Evolutionary conservation across 2,888 invertebrate species (phyloP).

Genomic region (Lypha dubia): DNA sequence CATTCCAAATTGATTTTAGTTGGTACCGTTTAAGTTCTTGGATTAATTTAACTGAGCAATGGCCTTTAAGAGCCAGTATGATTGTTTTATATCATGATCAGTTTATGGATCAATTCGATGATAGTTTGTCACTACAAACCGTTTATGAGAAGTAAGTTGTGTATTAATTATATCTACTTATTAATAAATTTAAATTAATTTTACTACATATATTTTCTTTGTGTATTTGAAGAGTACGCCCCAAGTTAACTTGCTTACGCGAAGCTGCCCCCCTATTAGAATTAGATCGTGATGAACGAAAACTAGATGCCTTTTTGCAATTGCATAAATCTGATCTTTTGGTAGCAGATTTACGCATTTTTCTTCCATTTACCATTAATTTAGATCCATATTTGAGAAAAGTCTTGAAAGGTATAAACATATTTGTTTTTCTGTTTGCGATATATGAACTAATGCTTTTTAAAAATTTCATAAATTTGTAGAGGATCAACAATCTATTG

Average conservation of each 20-base stretch:
- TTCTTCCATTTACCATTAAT: constrained; percentile 98
- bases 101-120: constrained; percentile 93
- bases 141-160: constrained; percentile 95
- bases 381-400: constrained; percentile 98
- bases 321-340: constrained; percentile 93
- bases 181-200: not conserved
- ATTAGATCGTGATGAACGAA: constrained; percentile 96
- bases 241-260: constrained; percentile 91
- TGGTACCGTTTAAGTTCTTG: constrained; percentile 99
- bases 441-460: constrained; percentile 21
- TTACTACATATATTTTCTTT: constrained; percentile 11
- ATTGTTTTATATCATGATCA: constrained; percentile 97
- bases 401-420: constrained; percentile 92
- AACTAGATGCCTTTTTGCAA: constrained; percentile 95
- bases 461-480: constrained; percentile 48
- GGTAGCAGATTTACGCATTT: constrained; percentile 95
- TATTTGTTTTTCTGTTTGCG: not conserved
- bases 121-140: constrained; percentile 92
- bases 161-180: not conserved
- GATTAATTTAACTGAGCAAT: constrained; percentile 99
- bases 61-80: constrained; percentile 99
- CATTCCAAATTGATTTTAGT: constrained; percentile 99
- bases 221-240: constrained; percentile 87
- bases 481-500: constrained; percentile 88
- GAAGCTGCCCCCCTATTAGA: constrained; percentile 95